Evolutionary conservation across 2,888 invertebrate species (phyloP), one percentile per base, ranked within the genome.

Genomic region (Drosophila barbarae): DNA sequence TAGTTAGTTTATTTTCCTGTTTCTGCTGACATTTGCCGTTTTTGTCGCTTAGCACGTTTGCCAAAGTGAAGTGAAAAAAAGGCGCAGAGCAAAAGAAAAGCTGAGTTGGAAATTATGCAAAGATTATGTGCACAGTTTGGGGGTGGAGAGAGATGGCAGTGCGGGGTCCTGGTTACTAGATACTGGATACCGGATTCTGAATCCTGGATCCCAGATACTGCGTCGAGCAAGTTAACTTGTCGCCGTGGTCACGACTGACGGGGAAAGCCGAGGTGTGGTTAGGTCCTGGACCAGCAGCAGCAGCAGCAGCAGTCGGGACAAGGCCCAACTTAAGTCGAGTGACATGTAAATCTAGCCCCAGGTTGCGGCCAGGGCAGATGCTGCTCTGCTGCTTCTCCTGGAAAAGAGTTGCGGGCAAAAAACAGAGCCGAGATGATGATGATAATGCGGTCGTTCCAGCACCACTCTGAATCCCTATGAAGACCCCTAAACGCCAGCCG

Each of bases 341-440:
- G 85, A 85, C 83, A 86, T 86, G 86, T 79, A 87, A 86, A 87
- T 87, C 81, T 78, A 66, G 74, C 81, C 72, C 55, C 69, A 72
- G 79, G 77, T 74, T 71, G 73, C 76, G 64, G 61, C 60, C 50
- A 44, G 74, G 69, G 69, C 73, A 77, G 72, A 75, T 78, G 79
- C 72, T 72, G 71, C 71, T 78, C 21, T 77, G 79, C 71, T 70
- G 68, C 52, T 53, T 38, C 46, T 60, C 39, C 51, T 49, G 60
- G 46, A 56, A 61, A 58, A 77, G 77, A 82, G 80, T 77, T 80
- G 79, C 55, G 34, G 54, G 64, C 64, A 61, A 52, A 56, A 58
- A 60, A 42, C 53, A 60, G 59, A 30, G 28, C 42, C 54, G 65
- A 64, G 60, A 50, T 58, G 69, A 69, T 49, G 56, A 69, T 67